A percentile compares a stretch with the other conserved stretches of the same genome.
These are phyloP conservation scores for Peribatodes rhomboidaria DNA, from an alignment of 2,888 invertebrate genomes.

Conservation along the genomic window DNA sequence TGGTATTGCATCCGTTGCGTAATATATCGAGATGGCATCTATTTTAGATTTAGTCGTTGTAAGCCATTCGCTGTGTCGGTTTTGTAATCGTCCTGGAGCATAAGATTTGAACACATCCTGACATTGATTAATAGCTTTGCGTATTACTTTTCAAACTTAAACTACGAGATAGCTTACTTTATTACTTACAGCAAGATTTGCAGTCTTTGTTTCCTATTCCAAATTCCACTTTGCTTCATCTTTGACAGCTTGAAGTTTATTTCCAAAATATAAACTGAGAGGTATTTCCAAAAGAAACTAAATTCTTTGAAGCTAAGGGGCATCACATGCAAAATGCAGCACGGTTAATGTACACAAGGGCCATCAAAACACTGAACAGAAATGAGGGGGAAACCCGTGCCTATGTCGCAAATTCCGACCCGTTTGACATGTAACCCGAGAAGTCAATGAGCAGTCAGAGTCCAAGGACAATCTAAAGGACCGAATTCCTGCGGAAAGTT, in stretches of 20 bases:
- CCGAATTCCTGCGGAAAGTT: slow-evolving; percentile 30
- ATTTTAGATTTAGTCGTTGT: slow-evolving; percentile 38
- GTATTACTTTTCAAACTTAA: background rate
- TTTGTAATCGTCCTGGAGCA: background rate
- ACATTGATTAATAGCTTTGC: background rate
- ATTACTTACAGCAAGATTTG: background rate
- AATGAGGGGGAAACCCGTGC: slow-evolving; percentile 13
- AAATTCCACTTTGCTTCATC: background rate
- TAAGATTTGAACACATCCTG: too few relatives aligned
- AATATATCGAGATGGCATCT: slow-evolving; percentile 51
- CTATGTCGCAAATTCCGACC: slow-evolving; percentile 20
- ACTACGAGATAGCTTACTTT: background rate
- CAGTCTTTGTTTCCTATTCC: background rate
- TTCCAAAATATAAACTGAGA: too few relatives aligned
- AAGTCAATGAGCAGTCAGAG: slow-evolving; percentile 18
- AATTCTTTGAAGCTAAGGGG: background rate
- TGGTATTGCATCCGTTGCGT: slow-evolving; percentile 57
- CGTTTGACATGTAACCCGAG: slow-evolving; percentile 23
- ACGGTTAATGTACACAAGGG: background rate
- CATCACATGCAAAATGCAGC: background rate
- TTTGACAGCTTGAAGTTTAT: too few relatives aligned
- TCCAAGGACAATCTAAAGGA: slow-evolving; percentile 32
- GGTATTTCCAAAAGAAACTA: too few relatives aligned
- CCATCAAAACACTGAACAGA: slow-evolving; percentile 3
- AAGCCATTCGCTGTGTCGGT: background rate